phyloP scores from a whole-genome alignment of 1,140 invertebrate genomes.

The Arctopsyche grandis region DNA sequence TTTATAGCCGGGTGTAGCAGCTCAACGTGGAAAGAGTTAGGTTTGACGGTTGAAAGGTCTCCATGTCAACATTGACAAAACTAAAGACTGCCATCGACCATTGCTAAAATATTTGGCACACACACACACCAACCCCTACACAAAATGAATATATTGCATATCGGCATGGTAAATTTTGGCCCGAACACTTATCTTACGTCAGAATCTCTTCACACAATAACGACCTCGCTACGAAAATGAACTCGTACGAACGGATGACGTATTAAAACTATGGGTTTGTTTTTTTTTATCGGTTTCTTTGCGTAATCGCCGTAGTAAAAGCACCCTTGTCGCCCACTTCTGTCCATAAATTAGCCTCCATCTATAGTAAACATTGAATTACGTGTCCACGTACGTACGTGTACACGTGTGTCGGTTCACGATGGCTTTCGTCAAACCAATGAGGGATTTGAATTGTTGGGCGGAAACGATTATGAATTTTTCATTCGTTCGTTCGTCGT shows the following conservation, averaged over 20 bases:
- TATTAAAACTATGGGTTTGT: neutral
- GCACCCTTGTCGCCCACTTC: too few relatives aligned
- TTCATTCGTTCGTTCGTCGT: neutral
- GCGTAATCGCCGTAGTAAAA: too few relatives aligned
- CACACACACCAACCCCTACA: neutral
- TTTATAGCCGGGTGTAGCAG: too few relatives aligned
- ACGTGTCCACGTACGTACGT: neutral
- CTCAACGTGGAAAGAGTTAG: conserved; percentile 16
- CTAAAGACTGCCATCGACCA: neutral
- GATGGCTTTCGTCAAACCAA: neutral
- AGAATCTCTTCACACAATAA: neutral
- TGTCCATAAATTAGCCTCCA: too few relatives aligned
- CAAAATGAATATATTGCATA: too few relatives aligned
- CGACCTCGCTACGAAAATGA: too few relatives aligned
- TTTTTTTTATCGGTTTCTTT: neutral
- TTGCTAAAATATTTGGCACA: conserved; percentile 12
- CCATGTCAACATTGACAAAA: conserved; percentile 45
- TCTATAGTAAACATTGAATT: neutral
- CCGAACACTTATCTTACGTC: neutral
- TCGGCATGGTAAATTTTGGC: neutral
- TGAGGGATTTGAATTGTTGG: neutral
- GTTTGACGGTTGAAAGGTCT: conserved; percentile 31
- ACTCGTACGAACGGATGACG: too few relatives aligned
- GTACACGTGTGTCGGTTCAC: too few relatives aligned
- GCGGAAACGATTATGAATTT: neutral